These are phyloP conservation scores for Elaphurus davidianus DNA, from an alignment of 2,113 vertebrate species.

Conservation along the genomic window DNA sequence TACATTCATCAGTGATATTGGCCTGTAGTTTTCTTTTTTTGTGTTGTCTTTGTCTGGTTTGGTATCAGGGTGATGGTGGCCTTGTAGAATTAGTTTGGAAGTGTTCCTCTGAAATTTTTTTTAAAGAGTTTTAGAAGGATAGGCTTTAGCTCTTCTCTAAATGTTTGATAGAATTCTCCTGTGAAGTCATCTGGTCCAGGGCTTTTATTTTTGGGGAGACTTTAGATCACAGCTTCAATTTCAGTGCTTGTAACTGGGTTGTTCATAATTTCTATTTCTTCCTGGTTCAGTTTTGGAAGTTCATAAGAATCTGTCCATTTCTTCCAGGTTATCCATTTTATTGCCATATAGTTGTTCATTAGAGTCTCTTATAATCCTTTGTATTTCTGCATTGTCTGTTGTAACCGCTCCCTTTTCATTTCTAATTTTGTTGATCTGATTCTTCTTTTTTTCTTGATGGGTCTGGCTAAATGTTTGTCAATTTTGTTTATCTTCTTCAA, in stretches of 20 bases:
- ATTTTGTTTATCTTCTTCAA: not conserved
- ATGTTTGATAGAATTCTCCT: not conserved
- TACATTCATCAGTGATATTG: not conserved
- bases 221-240: not conserved
- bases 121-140: not conserved
- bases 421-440: not conserved
- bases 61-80: not conserved
- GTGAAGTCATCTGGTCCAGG: not conserved
- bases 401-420: not conserved
- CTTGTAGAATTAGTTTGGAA: not conserved
- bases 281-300: not conserved
- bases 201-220: not conserved
- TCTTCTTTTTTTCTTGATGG: not conserved
- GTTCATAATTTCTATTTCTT: not conserved
- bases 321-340: not conserved
- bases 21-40: not conserved
- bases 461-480: not conserved
- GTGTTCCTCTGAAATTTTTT: not conserved
- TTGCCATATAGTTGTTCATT: not conserved
- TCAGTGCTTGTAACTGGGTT: not conserved
- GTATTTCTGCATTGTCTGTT: not conserved
- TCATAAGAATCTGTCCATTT: not conserved
- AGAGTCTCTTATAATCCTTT: not conserved
- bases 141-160: not conserved
- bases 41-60: not conserved